Evolutionary conservation across 2,888 invertebrate species (phyloP), one percentile per base, ranked within the genome.

Genomic region (Marasmarcha lunaedactyla): DNA sequence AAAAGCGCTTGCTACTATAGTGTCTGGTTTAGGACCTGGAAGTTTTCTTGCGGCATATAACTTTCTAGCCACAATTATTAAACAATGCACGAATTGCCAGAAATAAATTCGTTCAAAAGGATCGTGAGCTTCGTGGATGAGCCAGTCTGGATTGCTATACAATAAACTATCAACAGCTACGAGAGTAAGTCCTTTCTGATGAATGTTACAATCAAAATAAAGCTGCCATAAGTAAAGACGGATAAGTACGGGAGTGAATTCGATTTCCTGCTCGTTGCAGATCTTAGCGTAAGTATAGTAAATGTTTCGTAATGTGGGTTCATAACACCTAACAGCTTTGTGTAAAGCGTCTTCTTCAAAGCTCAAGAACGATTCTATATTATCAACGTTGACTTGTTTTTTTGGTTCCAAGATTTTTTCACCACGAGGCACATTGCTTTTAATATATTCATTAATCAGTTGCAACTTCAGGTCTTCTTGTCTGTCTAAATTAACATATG

Each of bases 81-180:
- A 49, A 25, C 84, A 79, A 43, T 87, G 86, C 26, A 87, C 41
- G 59, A 87, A 88, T 58, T 89, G 88, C 86, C 87, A 88, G 52
- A 85, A 86, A 55, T 86, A 85, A 50, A 88, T 78, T 49, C 73
- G 79, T 50, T 87, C 87, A 51, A 88, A 88, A 0, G 88, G 88
- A 51, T 83, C 52, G 48, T 87, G 85, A 1, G 71, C 57, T 2
- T 60, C 59, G 41, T 65, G 70, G 1, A 85, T 57, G 1, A 84
- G 61, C 70, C 83, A 81, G 38, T 70, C 66, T 0, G 74, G 73
- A 50, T 86, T 85, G 44, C 68, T 51, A 45, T 78, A 67, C 47
- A 85, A 71, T 44, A 83, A 59, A 34, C 59, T 55, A 57, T 88
- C 88, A 2, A 85, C 77, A 38, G 87, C 76, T 2, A 79, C 67